phyloP scores from a whole-genome alignment of 2,113 vertebrate species.

The Psephotus haematonotus region DNA sequence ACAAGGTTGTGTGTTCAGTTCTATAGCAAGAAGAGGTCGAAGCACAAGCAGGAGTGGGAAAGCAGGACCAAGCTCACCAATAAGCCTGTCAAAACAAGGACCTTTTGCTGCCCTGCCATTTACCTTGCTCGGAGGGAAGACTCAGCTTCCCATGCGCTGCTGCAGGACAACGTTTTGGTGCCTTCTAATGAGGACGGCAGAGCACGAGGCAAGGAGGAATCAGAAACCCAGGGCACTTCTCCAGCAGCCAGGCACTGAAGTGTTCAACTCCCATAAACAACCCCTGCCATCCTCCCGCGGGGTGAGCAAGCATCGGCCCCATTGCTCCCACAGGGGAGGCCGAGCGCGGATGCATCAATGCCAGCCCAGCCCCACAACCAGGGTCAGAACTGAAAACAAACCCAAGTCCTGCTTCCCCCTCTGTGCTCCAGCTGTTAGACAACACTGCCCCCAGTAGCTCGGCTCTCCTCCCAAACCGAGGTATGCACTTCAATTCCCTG shows the following conservation, averaged over 20 bases:
- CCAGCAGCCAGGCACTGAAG: not conserved
- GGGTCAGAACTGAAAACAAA: slow-evolving; percentile 4
- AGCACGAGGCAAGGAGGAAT: not conserved
- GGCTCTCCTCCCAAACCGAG: not conserved
- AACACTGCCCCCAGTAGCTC: slow-evolving; percentile 65
- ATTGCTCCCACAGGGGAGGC: not conserved
- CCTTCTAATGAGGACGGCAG: not conserved
- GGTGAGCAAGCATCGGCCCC: not conserved
- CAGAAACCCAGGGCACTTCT: not conserved
- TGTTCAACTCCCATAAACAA: not conserved
- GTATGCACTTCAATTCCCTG: not conserved
- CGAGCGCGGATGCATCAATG: not conserved
- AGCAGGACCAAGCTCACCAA: not conserved
- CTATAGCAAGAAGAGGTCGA: accelerated
- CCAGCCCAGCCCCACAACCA: not conserved
- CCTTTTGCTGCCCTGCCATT: not conserved
- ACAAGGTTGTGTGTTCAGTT: too few relatives aligned
- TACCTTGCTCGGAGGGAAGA: not conserved
- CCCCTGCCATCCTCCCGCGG: not conserved
- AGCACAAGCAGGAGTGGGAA: not conserved
- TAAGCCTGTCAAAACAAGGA: not conserved
- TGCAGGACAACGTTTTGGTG: not conserved
- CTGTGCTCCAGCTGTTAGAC: not conserved
- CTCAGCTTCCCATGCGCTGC: not conserved
- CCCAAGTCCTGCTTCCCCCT: not conserved